Conservation (phyloP, 2,113 vertebrate species). For the Embiotoca jacksoni region DNA sequence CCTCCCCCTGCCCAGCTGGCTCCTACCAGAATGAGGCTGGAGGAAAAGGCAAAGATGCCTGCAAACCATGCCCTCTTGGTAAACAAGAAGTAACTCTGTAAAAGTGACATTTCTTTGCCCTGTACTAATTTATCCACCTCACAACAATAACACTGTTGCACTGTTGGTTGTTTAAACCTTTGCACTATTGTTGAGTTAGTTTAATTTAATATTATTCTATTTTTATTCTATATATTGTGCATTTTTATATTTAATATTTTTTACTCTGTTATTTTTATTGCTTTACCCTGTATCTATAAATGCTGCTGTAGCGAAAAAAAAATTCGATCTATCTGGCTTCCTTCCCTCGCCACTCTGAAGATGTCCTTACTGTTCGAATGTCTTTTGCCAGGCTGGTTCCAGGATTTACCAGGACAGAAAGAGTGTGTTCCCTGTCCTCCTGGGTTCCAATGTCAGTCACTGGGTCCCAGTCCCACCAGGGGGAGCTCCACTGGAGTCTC, state of each 20-base stretch:
- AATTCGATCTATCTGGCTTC: too few relatives aligned
- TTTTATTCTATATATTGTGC: too few relatives aligned
- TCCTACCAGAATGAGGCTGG: constrained; percentile 74
- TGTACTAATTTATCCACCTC: neutral
- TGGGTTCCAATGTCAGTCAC: constrained; percentile 80
- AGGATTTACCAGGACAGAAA: constrained; percentile 81
- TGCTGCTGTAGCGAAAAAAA: too few relatives aligned
- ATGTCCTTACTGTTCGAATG: constrained; percentile 11
- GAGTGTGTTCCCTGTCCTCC: constrained; percentile 83
- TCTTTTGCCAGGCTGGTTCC: constrained; percentile 82
- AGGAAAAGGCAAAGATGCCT: constrained; percentile 76
- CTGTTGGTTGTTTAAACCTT: too few relatives aligned
- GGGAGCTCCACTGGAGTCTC: constrained; percentile 60
- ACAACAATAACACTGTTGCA: too few relatives aligned
- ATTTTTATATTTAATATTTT: too few relatives aligned
- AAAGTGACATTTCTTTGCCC: neutral
- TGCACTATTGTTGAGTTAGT: too few relatives aligned
- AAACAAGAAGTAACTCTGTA: constrained; percentile 19
- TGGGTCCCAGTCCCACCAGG: constrained; percentile 55
- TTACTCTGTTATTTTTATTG: too few relatives aligned
- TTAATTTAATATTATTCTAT: too few relatives aligned
- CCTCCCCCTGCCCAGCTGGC: constrained; percentile 80
- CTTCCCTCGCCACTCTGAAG: neutral
- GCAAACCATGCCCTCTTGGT: constrained; percentile 82
- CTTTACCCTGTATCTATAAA: too few relatives aligned